A percentile compares a stretch with the other conserved stretches of the same genome.
phyloP scores from a whole-genome alignment of 2,888 invertebrate genomes.

The Tridacna gigas region DNA sequence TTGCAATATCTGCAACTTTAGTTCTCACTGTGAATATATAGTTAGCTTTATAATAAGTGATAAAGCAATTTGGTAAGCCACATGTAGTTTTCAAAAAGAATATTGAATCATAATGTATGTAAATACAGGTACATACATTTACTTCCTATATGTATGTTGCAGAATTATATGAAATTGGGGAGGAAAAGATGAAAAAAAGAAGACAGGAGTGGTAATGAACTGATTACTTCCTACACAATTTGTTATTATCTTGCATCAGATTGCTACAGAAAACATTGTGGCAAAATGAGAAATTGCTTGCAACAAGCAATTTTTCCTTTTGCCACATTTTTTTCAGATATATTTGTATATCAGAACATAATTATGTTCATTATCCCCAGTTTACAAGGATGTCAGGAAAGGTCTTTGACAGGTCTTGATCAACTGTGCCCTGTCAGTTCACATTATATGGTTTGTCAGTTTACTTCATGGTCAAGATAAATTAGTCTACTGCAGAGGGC shows the following conservation, averaged over 20 bases:
- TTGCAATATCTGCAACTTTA: no score
- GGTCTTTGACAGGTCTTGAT: not conserved
- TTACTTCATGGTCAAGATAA: constrained; percentile 17
- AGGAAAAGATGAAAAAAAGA: not conserved
- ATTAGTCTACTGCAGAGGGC: not conserved
- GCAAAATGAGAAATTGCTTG: not conserved
- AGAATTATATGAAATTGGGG: not conserved
- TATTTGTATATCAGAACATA: not conserved
- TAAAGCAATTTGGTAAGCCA: no score
- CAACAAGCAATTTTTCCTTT: not conserved
- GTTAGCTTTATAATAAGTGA: no score
- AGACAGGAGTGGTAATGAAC: not conserved
- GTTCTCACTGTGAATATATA: no score
- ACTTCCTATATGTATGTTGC: not conserved
- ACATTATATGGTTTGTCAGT: constrained; percentile 2
- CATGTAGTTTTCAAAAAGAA: no score
- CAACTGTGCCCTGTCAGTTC: not conserved
- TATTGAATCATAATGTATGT: no score
- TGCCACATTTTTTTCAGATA: not conserved
- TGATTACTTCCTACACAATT: not conserved
- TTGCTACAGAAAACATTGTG: not conserved
- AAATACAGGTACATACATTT: no score
- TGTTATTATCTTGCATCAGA: not conserved
- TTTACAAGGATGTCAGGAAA: not conserved
- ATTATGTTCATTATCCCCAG: not conserved